Percentiles rank a stretch among this genome's conserved stretches.
Conservation (phyloP, 2,888 invertebrate genomes). For the Lacanobia wlatinum region DNA sequence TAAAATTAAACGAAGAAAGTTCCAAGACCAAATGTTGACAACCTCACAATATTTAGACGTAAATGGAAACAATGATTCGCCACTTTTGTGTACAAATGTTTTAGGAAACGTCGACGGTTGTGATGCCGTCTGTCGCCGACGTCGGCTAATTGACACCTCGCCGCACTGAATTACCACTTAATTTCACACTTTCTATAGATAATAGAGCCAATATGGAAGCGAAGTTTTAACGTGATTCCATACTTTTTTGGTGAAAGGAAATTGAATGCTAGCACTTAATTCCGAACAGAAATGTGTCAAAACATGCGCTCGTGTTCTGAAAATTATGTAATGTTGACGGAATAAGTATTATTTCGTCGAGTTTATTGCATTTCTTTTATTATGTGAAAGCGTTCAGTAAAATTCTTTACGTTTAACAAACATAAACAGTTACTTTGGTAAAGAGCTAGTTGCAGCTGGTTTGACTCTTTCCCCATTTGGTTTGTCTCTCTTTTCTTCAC, state of each 20-base stretch:
- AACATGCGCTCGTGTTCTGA: constrained; percentile 21
- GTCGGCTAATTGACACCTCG: constrained; percentile 84
- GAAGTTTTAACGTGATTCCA: constrained; percentile 73
- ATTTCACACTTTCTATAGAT: constrained; percentile 86
- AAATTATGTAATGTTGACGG: constrained; percentile 31
- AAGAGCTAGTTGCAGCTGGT: neutral
- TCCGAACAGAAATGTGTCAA: constrained; percentile 65
- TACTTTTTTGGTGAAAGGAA: constrained; percentile 75
- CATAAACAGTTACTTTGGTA: neutral
- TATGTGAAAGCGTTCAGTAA: neutral
- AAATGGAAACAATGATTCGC: constrained; percentile 89
- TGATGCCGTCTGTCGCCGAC: constrained; percentile 77
- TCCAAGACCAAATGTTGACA: constrained; percentile 74
- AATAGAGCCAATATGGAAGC: constrained; percentile 72
- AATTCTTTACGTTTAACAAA: neutral
- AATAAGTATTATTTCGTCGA: constrained; percentile 15
- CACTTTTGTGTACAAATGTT: constrained; percentile 87
- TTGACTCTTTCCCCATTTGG: neutral
- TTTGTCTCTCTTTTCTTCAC: neutral
- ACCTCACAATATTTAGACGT: constrained; percentile 74
- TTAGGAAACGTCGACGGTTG: constrained; percentile 82
- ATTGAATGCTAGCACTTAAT: constrained; percentile 65
- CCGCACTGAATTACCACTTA: constrained; percentile 83
- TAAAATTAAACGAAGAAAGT: neutral
- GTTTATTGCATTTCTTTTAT: constrained; percentile 16